These are phyloP conservation scores for Rhorus exstirpatorius DNA, from an alignment of 2,888 invertebrate genomes.

Conservation along the genomic window DNA sequence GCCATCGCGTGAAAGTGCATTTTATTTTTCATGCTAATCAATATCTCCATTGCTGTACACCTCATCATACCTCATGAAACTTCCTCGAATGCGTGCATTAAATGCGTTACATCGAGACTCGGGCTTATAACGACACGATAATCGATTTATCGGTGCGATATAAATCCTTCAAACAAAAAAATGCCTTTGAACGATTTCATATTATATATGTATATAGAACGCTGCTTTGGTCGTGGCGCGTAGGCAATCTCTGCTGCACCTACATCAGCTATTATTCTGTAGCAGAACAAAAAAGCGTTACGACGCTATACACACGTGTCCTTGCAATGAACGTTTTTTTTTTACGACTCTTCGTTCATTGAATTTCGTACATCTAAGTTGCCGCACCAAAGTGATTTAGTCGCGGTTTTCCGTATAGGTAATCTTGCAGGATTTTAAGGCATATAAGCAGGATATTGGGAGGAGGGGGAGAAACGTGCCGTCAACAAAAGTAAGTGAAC, in stretches of 20 bases:
- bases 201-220: background rate
- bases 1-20: conserved; percentile 70
- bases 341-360: conserved; percentile 34
- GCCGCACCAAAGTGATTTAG: background rate
- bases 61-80: background rate
- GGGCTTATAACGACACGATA: conserved; percentile 27
- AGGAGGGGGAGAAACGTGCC: background rate
- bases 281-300: conserved; percentile 4
- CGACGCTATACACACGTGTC: conserved; percentile 37
- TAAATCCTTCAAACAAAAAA: conserved; percentile 47
- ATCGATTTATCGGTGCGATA: conserved; percentile 28
- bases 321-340: conserved; percentile 25
- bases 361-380: conserved; percentile 12
- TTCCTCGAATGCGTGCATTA: conserved; percentile 16
- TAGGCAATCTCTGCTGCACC: conserved; percentile 24
- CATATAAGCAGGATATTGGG: background rate
- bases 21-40: conserved; percentile 16
- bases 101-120: background rate
- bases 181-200: conserved; percentile 35
- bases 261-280: conserved; percentile 13
- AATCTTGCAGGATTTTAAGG: background rate
- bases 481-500: background rate
- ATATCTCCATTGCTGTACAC: background rate
- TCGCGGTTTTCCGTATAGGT: background rate
- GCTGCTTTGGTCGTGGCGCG: background rate